Conservation (phyloP, 2,888 invertebrate species). For the Camponotus fellah region DNA sequence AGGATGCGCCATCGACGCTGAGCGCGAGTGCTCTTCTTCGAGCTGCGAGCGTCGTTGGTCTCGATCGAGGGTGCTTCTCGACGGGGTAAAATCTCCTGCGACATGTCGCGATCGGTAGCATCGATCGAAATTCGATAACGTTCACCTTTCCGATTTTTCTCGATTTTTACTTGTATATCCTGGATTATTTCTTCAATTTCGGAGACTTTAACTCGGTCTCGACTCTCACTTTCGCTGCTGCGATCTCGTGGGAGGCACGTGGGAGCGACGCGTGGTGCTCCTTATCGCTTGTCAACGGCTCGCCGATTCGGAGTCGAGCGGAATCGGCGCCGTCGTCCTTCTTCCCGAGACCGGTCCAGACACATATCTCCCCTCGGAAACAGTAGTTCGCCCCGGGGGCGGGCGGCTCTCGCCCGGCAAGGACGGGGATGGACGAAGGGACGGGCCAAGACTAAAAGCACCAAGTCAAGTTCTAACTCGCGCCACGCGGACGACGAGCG, state of each 20-base stretch:
- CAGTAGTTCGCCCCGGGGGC: conserved; percentile 3
- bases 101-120: conserved; percentile 33
- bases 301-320: conserved; percentile 10
- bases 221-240: conserved; percentile 35
- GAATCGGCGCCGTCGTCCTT: neutral
- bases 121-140: conserved; percentile 9
- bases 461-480: conserved; percentile 81
- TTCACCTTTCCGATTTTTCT: neutral
- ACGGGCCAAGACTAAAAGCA: conserved; percentile 82
- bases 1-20: conserved; percentile 91
- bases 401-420: conserved; percentile 54
- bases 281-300: conserved; percentile 13
- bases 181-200: neutral
- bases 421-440: conserved; percentile 80
- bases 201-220: neutral
- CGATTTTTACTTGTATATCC: neutral
- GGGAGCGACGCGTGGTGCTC: conserved; percentile 38
- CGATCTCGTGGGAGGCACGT: conserved; percentile 34
- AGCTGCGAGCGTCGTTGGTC: conserved; percentile 8
- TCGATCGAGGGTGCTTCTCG: conserved; percentile 6
- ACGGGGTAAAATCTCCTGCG: conserved; percentile 40
- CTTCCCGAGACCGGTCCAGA: neutral
- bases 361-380: conserved; percentile 18
- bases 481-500: conserved; percentile 80
- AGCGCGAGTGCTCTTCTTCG: conserved; percentile 84